Base-by-base conservation (phyloP, 2,888 invertebrate species). In the Chloroclystis v-ata region DNA sequence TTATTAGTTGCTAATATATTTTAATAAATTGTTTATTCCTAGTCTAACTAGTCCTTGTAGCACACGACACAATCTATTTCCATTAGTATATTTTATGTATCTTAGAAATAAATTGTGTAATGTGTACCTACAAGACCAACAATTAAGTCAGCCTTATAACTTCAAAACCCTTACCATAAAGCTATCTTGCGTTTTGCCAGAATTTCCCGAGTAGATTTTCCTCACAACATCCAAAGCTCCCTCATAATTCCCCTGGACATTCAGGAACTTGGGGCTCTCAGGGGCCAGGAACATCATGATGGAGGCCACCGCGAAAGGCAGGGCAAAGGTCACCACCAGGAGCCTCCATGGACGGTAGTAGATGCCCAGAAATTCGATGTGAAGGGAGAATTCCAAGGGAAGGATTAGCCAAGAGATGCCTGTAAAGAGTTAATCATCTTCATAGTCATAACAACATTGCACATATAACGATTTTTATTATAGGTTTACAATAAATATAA, bases 261-360 rank as follows among this genome's bases (percentile, higher is more conserved):
- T 85, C 30, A 92, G 78, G 70, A 92, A 96, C 74, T 94, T 94
- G 0, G 96, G 95, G 53, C 94, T 95, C 69, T 96, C 96, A 0
- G 95, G 94, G 9, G 92, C 87, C 33, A 85, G 82, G 5, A 87
- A 67, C 9, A 92, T 75, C 9, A 91, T 83, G 0, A 91, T 28
- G 0, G 92, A 89, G 0, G 91, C 90, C 0, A 92, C 38, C 0
- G 92, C 63, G 60, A 92, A 91, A 0, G 95, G 91, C 1, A 93
- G 28, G 0, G 91, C 90, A 48, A 93, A 90, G 0, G 92, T 73
- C 0, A 93, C 86, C 1, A 95, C 76, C 47, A 94, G 90, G 4
- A 95, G 68, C 4, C 95, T 87, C 96, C 96, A 96, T 0, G 95
- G 92, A 26, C 91, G 89, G 65, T 92, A 91, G 0, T 73, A 69